Evolutionary conservation across 2,888 invertebrate species (phyloP), one percentile per base, ranked within the genome.

Genomic region (Stenurella melanura): DNA sequence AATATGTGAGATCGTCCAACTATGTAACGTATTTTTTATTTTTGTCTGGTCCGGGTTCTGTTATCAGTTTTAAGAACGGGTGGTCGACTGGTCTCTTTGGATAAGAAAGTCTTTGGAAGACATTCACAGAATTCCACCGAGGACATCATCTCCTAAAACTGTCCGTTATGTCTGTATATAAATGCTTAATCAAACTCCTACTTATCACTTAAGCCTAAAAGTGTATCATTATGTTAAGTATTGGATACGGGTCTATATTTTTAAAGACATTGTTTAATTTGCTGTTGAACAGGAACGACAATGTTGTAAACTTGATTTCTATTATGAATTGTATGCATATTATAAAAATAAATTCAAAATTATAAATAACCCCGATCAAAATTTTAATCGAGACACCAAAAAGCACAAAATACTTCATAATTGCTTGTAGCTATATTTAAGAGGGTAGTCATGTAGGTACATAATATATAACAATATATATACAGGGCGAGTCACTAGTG

Each of bases 61-160:
- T 70, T 70, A 70, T 70, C 70, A 61, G 70, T 18, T 19, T 12
- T 10, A 42, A 42, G 60, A 26, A 70, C 70, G 70, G 70, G 70
- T 70, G 70, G 70, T 70, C 70, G 60, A 70, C 70, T 70, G 70
- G 70, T 42, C 60, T 54, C 67, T 56, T 67, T 18, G 60, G 70
- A 70, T 70, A 70, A 70, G 70, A 50, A 57, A 21, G 38, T 17
- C 42, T 70, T 60, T 70, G 70, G 70, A 61, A 18, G 70, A 60
- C 70, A 70, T 70, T 70, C 70, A 60, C 60, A 42, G 70, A 70
- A 70, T 70, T 70, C 70, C 70, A 70, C 60, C 21, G 70, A 19
- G 70, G 70, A 70, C 70, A 58, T 70, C 70, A 60, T 58, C 70
- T 70, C 21, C 60, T 58, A 42, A 60, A 60, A 58, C 70, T 18